Evolutionary conservation across 2,113 vertebrate species (phyloP).

Genomic region (Peucedramus taeniatus): DNA sequence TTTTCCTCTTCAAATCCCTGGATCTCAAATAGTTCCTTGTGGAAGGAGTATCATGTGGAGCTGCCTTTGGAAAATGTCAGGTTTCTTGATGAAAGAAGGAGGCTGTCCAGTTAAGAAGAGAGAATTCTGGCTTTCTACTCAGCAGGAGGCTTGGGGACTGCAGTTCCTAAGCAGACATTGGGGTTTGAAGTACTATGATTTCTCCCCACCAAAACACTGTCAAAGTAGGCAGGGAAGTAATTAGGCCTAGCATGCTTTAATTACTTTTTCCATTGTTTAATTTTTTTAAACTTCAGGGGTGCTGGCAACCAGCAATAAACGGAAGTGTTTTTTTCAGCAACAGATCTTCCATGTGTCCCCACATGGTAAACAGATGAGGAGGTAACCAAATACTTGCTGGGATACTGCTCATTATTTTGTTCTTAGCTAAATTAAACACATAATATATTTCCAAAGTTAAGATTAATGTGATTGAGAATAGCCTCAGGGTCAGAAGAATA

Average conservation of each 20-base stretch:
- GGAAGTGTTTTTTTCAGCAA: slow-evolving; percentile 1
- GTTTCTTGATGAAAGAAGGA: slow-evolving; percentile 39
- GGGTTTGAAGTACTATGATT: slow-evolving; percentile 9
- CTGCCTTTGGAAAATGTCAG: slow-evolving; percentile 17
- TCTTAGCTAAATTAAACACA: not conserved
- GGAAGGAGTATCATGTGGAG: not conserved
- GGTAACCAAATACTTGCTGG: not conserved
- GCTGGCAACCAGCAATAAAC: slow-evolving; percentile 14
- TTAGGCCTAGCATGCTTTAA: slow-evolving; percentile 63
- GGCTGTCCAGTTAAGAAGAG: not conserved
- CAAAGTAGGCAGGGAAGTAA: slow-evolving; percentile 44
- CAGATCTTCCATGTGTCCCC: not conserved
- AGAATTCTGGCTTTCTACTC: not conserved
- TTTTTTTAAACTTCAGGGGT: slow-evolving; percentile 70
- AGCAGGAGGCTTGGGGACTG: slow-evolving; percentile 17
- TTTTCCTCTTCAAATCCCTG: not conserved
- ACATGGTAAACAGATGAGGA: not conserved
- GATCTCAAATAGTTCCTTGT: not conserved
- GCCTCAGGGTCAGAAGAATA: not conserved
- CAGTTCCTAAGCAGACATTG: slow-evolving; percentile 1
- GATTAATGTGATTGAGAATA: not conserved
- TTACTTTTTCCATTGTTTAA: slow-evolving; percentile 66
- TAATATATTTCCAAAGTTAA: not conserved
- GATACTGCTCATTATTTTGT: not conserved
- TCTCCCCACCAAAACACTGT: slow-evolving; percentile 23